A percentile compares a stretch with the other conserved stretches of the same genome.
Evolutionary conservation across 2,888 invertebrate genomes (phyloP).

Genomic region (Eupithecia insigniata): DNA sequence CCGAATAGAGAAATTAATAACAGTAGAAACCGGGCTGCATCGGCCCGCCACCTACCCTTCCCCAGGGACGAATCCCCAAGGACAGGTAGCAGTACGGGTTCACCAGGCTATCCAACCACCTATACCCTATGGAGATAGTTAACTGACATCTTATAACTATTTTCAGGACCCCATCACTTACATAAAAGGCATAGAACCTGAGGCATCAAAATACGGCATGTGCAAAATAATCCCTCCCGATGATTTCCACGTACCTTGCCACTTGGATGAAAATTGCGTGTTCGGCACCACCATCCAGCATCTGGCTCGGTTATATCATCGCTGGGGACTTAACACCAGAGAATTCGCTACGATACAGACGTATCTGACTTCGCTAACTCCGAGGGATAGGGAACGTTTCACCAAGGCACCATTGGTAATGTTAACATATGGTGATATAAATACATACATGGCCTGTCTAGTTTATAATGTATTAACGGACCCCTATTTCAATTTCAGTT

Average conservation of each 20-base stretch:
- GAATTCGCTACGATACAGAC: conserved; percentile 93
- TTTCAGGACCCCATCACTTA: conserved; percentile 29
- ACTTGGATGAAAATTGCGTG: conserved; percentile 92
- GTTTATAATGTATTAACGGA: not conserved
- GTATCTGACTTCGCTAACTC: conserved; percentile 67
- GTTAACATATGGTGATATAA: conserved; percentile 43
- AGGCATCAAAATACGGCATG: conserved; percentile 83
- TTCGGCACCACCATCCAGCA: conserved; percentile 96
- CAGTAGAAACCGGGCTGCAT: too few species aligned
- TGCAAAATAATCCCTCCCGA: conserved; percentile 94
- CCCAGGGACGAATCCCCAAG: too few species aligned
- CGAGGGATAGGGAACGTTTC: conserved; percentile 23
- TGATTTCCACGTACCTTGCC: conserved; percentile 90
- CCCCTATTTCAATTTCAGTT: conserved; percentile 80
- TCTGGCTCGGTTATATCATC: conserved; percentile 92
- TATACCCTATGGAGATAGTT: not conserved
- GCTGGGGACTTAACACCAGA: conserved; percentile 95
- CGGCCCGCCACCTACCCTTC: too few species aligned
- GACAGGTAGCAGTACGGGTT: too few species aligned
- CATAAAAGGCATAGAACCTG: conserved; percentile 13
- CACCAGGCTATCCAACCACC: not conserved
- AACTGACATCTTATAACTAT: not conserved
- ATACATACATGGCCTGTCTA: not conserved
- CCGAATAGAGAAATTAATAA: too few species aligned
- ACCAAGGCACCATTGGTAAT: conserved; percentile 90